Conservation (phyloP, 2,797 vertebrate genomes). For the Intellagama lesueurii region DNA sequence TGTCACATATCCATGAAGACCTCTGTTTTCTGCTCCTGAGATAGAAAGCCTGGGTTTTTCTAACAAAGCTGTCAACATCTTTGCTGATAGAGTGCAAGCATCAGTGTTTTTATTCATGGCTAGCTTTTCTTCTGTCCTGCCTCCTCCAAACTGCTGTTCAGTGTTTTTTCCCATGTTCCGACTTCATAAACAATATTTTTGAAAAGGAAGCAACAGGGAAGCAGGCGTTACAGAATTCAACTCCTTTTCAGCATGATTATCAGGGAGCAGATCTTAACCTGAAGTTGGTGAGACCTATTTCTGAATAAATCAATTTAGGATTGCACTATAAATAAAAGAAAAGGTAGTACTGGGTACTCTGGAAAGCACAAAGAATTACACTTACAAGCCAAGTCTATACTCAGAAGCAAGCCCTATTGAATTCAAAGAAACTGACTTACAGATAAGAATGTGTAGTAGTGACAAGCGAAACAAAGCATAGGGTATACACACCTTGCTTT, state of each 20-base stretch:
- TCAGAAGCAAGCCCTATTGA: no score
- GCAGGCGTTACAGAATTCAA: not conserved
- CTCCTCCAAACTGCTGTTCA: not conserved
- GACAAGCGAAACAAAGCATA: no score
- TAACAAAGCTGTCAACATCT: not conserved
- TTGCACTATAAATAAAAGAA: no score
- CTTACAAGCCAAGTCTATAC: not conserved
- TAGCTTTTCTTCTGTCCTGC: not conserved
- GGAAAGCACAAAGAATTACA: not conserved
- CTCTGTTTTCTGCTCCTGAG: not conserved
- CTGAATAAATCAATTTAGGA: not conserved
- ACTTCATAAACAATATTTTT: not conserved
- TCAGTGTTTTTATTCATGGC: not conserved
- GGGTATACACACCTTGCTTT: no score
- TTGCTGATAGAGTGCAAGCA: not conserved
- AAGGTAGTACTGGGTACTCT: not conserved
- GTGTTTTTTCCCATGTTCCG: not conserved
- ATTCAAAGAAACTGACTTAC: no score
- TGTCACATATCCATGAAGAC: not conserved
- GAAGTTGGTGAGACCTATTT: not conserved
- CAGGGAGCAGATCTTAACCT: not conserved
- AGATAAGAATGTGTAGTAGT: no score
- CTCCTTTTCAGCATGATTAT: not conserved
- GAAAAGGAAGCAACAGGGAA: no score
- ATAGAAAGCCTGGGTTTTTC: not conserved